A percentile compares a stretch with the other conserved stretches of the same genome.
Evolutionary conservation across 1,140 invertebrate genomes (phyloP).

Genomic region (Papilio glaucus): DNA sequence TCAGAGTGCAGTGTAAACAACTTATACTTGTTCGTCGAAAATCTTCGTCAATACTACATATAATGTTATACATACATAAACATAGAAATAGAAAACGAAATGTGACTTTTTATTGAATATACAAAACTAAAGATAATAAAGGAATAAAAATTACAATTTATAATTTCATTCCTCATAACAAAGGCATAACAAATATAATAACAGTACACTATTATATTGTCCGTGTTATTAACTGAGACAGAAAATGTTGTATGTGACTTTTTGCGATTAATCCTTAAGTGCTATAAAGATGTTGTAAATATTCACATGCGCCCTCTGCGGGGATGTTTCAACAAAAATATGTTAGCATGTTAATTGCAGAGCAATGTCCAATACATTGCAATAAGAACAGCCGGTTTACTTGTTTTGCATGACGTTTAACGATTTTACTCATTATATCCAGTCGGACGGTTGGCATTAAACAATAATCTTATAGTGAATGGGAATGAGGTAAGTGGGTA

Average conservation of each 20-base stretch:
- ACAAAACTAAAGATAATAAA: too few relatives aligned
- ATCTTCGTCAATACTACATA: too few relatives aligned
- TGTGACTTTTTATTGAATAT: too few relatives aligned
- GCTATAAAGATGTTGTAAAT: conserved; percentile 2
- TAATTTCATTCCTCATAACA: too few relatives aligned
- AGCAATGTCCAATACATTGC: neutral
- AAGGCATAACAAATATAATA: neutral
- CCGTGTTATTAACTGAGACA: neutral
- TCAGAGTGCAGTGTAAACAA: too few relatives aligned
- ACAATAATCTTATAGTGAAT: neutral
- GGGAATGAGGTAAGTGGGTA: neutral
- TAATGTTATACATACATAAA: too few relatives aligned
- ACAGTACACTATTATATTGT: neutral
- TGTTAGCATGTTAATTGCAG: conserved; percentile 7
- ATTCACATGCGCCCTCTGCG: neutral
- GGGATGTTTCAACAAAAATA: conserved; percentile 4
- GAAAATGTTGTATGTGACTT: neutral
- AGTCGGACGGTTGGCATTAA: neutral
- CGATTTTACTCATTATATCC: neutral
- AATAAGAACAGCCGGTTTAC: neutral
- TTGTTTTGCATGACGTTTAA: neutral
- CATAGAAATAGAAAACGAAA: too few relatives aligned
- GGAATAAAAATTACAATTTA: too few relatives aligned
- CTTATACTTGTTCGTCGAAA: too few relatives aligned
- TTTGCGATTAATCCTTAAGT: neutral